Evolutionary conservation across 2,113 vertebrate species (phyloP).

Genomic region (Urocynchramus pylzowi): DNA sequence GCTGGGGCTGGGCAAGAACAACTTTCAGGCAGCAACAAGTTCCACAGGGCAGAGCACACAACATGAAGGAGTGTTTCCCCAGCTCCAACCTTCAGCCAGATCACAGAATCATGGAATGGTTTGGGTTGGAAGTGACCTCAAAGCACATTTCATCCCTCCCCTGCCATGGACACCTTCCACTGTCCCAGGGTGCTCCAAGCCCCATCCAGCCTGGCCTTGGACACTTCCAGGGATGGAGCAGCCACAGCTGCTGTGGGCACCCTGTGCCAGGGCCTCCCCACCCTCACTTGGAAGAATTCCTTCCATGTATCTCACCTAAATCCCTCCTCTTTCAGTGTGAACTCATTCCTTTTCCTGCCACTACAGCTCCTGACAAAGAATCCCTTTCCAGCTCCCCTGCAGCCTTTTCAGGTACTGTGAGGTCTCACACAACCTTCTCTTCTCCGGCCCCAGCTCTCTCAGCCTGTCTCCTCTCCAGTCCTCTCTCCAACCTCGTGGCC

Average conservation of each 20-base stretch:
- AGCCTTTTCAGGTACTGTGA: neutral
- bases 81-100: neutral
- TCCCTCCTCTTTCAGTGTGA: neutral
- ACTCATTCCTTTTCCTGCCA: neutral
- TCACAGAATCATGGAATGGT: neutral
- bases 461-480: neutral
- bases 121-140: neutral
- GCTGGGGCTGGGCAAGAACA: too few species aligned
- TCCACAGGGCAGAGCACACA: neutral
- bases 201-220: rapidly evolving
- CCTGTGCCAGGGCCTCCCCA: neutral
- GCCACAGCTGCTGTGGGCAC: neutral
- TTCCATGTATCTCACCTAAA: neutral
- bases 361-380: neutral
- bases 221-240: neutral
- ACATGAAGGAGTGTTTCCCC: neutral
- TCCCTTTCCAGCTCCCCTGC: neutral
- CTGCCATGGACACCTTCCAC: neutral
- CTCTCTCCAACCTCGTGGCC: neutral
- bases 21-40: neutral
- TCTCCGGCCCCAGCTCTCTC: neutral
- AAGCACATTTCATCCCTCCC: neutral
- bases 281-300: neutral
- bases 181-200: neutral
- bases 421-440: neutral